Conservation (phyloP, 2,113 vertebrate genomes). For the Talpa occidentalis region DNA sequence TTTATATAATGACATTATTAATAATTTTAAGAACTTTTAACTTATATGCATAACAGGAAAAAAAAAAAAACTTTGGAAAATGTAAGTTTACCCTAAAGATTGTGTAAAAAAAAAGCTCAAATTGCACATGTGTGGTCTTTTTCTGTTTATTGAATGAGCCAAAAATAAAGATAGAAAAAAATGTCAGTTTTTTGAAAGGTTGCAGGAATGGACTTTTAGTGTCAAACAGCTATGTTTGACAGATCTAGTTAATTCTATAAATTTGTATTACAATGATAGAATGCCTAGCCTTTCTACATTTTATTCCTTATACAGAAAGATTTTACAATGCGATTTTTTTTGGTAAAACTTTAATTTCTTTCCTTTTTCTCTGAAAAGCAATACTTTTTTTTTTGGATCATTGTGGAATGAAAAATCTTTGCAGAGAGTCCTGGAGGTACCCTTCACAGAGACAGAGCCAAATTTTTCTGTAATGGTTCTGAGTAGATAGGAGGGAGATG, state of each 20-base stretch:
- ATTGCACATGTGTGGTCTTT: not conserved
- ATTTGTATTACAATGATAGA: not conserved
- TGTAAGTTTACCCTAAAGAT: not conserved
- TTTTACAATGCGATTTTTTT: not conserved
- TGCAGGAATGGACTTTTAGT: not conserved
- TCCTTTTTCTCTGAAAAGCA: slow-evolving; percentile 12
- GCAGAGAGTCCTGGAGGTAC: not conserved
- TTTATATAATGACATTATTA: slow-evolving; percentile 48
- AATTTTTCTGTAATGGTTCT: not conserved
- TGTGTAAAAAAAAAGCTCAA: not conserved
- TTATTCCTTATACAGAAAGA: not conserved
- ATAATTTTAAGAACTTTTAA: not conserved
- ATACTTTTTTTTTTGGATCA: not conserved
- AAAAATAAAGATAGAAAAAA: not conserved
- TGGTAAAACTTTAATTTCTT: not conserved
- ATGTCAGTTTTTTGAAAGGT: not conserved
- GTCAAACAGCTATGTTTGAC: not conserved
- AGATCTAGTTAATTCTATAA: not conserved
- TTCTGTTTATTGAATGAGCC: not conserved
- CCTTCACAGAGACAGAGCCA: not conserved
- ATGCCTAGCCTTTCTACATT: not conserved
- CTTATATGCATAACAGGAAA: slow-evolving; percentile 5
- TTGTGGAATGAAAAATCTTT: not conserved
- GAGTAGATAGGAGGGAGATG: not conserved
- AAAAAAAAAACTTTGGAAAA: not conserved